Conservation (phyloP, 2,113 vertebrate species). For the Galemys pyrenaicus region DNA sequence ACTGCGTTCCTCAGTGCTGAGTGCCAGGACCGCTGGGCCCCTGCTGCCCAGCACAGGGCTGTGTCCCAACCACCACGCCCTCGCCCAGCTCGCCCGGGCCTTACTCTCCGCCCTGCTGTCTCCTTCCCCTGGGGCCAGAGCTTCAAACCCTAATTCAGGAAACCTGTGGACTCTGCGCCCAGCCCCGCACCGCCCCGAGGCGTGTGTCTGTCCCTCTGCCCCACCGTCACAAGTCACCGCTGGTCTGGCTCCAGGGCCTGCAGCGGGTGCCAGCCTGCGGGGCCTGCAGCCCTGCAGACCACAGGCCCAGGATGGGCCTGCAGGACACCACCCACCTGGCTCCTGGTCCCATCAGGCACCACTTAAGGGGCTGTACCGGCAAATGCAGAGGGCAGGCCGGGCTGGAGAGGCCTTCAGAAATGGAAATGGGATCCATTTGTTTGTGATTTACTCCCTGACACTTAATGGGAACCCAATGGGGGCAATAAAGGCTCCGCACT, state of each 20-base stretch:
- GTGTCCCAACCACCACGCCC: accelerated
- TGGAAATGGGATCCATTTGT: slow-evolving; percentile 87
- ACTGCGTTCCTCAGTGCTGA: neutral
- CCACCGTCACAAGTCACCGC: neutral
- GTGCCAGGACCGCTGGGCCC: accelerated
- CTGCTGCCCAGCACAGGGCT: neutral
- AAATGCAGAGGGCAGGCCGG: slow-evolving; percentile 23
- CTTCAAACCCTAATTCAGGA: neutral
- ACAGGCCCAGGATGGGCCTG: slow-evolving; percentile 55
- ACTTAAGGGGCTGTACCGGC: slow-evolving; percentile 78
- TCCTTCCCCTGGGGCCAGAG: neutral
- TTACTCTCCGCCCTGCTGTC: neutral
- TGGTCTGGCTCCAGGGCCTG: neutral
- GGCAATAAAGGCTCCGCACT: slow-evolving; percentile 75
- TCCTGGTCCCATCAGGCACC: slow-evolving; percentile 68
- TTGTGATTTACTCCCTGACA: slow-evolving; percentile 85
- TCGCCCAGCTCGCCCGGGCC: no score
- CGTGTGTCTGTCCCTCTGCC: neutral
- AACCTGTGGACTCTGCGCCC: neutral
- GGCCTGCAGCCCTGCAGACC: neutral
- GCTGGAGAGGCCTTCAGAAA: slow-evolving; percentile 83
- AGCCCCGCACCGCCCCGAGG: accelerated
- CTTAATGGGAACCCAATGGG: slow-evolving; percentile 87
- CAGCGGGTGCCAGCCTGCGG: neutral
- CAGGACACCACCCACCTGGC: slow-evolving; percentile 69